Evolutionary conservation across 2,888 invertebrate genomes (phyloP), one percentile per base, ranked within the genome.

Genomic region (Nemurella pictetii): DNA sequence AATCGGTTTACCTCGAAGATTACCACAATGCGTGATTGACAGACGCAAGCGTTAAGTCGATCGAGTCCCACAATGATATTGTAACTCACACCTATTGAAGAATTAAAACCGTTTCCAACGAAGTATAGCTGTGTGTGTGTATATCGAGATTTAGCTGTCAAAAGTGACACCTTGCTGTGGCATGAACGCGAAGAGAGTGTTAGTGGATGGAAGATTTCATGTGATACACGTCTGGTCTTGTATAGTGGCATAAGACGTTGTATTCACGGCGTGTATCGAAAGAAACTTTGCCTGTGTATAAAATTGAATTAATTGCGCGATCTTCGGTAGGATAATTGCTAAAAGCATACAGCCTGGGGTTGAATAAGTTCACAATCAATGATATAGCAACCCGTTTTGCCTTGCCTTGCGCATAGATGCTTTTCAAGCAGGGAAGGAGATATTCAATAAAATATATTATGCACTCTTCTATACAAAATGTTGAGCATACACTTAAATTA

Each of bases 51-150:
- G 20, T 72, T 82, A 80, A 74, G n/a, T 74, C 36, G 72, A 84
- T 84, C 80, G 78, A 32, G 73, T 29, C 27, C 30, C 73, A 74
- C 32, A 85, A 32, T 85, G 85, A 85, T 85, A 85, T 26, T 85
- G 85, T 85, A 85, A 85, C 83, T 32, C 83, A 85, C 78, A 85
- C 85, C 83, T 77, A 85, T 85, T 85, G 26, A 85, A 78, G 85
- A 85, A 85, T 85, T 85, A 85, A 83, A 83, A 35, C 30, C 75
- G n/a, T 81, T 81, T 81, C 35, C 26, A 25, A 4, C 29, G 80
- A 35, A 7, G 27, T n/a, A 81, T 81, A 81, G 77, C 12, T 28
- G 28, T 77, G 35, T 27, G 27, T 30, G 28, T 78, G 4, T 0
- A 27, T 78, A 25, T 27, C 36, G 72, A 82, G 55, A 82, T 72